Conservation (phyloP, 2,888 invertebrate genomes). For the Meganola albula region DNA sequence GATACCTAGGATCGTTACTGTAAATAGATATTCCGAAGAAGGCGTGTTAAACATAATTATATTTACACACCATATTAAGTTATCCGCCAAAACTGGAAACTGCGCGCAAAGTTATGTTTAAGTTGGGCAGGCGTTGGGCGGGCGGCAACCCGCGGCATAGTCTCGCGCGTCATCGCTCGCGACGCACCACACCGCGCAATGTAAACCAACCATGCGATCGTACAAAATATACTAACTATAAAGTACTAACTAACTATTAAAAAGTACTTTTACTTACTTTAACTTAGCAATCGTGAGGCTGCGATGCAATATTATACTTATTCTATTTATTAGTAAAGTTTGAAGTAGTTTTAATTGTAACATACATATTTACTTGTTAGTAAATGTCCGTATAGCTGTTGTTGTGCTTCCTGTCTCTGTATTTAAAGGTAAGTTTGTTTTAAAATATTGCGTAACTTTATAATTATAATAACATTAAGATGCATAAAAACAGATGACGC, state of each 20-base stretch:
- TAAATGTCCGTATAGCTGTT: constrained; percentile 26
- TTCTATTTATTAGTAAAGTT: constrained; percentile 31
- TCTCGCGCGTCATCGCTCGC: constrained; percentile 48
- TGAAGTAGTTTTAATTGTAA: constrained; percentile 33
- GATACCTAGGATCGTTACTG: no score
- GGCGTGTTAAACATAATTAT: no score
- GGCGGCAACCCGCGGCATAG: constrained; percentile 57
- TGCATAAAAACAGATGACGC: no score
- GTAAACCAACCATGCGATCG: constrained; percentile 36
- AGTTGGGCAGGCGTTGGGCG: constrained; percentile 38
- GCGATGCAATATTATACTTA: constrained; percentile 30
- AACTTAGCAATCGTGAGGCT: constrained; percentile 31
- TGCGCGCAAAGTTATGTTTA: constrained; percentile 31
- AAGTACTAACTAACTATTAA: constrained; percentile 16
- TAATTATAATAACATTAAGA: no score
- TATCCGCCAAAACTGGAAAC: constrained; percentile 17
- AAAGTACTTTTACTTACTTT: constrained; percentile 17
- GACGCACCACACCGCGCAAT: constrained; percentile 35
- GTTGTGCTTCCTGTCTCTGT: constrained; percentile 34
- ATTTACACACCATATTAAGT: constrained; percentile 4
- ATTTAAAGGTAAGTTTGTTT: constrained; percentile 43
- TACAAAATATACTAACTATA: constrained; percentile 22
- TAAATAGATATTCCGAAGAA: no score
- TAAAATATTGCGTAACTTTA: no score
- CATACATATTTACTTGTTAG: constrained; percentile 25